Evolutionary conservation across 2,888 invertebrate species (phyloP).

Genomic region (Yponomeuta evonymella): DNA sequence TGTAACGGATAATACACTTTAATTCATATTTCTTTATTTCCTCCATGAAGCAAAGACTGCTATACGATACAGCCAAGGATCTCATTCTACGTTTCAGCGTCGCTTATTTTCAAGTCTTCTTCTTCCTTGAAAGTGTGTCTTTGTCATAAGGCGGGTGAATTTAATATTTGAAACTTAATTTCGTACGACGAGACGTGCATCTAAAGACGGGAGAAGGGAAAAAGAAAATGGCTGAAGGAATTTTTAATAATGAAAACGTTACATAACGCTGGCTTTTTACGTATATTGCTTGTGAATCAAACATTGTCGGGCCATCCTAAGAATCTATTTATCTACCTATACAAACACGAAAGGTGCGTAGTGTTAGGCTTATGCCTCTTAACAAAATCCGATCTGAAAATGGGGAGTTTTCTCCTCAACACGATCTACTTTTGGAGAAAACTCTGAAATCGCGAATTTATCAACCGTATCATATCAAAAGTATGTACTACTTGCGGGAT

Average conservation of each 20-base stretch:
- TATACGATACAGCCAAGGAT: constrained; percentile 4
- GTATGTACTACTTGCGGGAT: too few relatives aligned
- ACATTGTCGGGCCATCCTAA: background rate
- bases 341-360: too few relatives aligned
- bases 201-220: background rate
- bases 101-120: background rate
- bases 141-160: constrained; percentile 56
- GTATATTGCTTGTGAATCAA: background rate
- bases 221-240: constrained; percentile 7
- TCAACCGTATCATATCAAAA: too few relatives aligned
- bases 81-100: background rate
- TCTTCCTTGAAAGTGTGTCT: constrained; percentile 33
- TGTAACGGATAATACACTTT: too few relatives aligned
- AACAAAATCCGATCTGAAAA: too few relatives aligned
- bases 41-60: background rate
- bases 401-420: too few relatives aligned
- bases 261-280: background rate
- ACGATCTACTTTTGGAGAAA: too few relatives aligned
- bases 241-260: background rate
- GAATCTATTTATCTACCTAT: too few relatives aligned
- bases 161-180: constrained; percentile 71
- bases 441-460: too few relatives aligned
- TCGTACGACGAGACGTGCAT: constrained; percentile 47
- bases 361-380: too few relatives aligned
- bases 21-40: background rate